Evolutionary conservation across 1,140 invertebrate species (phyloP).

Genomic region (Euschistus heros): DNA sequence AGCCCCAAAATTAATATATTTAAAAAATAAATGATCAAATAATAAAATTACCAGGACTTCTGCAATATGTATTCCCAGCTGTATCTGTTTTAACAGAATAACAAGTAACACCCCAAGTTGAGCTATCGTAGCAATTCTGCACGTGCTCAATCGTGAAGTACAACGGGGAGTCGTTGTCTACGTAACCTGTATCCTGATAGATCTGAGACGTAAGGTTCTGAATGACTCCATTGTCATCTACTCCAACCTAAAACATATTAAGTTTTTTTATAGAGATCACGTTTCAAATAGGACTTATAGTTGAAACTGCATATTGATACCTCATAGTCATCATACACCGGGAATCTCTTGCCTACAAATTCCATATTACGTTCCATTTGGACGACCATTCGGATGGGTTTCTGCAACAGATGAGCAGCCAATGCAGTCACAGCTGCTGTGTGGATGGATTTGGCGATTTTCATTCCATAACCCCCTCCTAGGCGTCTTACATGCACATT

Average conservation of each 20-base stretch:
- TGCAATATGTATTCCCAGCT: constrained; percentile 46
- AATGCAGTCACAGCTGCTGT: constrained; percentile 49
- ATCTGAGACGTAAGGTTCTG: constrained; percentile 50
- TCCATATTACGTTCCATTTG: constrained; percentile 55
- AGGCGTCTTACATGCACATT: constrained; percentile 50
- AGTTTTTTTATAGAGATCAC: too few species aligned
- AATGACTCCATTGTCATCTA: constrained; percentile 53
- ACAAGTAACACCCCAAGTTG: constrained; percentile 42
- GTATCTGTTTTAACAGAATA: constrained; percentile 48
- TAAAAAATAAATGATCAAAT: too few species aligned
- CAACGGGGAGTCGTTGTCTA: constrained; percentile 44
- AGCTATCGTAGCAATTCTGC: constrained; percentile 42
- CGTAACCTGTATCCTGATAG: constrained; percentile 51
- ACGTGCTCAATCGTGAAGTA: constrained; percentile 35
- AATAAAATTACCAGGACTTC: constrained; percentile 51
- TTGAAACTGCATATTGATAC: constrained; percentile 33
- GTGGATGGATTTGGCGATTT: constrained; percentile 45
- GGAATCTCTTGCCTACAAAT: constrained; percentile 49
- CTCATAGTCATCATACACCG: constrained; percentile 50
- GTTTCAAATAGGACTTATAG: too few species aligned
- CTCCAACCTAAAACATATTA: constrained; percentile 39
- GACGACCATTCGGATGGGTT: constrained; percentile 52
- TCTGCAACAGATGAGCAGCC: constrained; percentile 46
- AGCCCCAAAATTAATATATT: too few species aligned
- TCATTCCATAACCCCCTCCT: constrained; percentile 61